Percentiles rank a stretch among this genome's conserved stretches.
Evolutionary conservation across 2,888 invertebrate genomes (phyloP).

Genomic region (Synergus japonicus): DNA sequence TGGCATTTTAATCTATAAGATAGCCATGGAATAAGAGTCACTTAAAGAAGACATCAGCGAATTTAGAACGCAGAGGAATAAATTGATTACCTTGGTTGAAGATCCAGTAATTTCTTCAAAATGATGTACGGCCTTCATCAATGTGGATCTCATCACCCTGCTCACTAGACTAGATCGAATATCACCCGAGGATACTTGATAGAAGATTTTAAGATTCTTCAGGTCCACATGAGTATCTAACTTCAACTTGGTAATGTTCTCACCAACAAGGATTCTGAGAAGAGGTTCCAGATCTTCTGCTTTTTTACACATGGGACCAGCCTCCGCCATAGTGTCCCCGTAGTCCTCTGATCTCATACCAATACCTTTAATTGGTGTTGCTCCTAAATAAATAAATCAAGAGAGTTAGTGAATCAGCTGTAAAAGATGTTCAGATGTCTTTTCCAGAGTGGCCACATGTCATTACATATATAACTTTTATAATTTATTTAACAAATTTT

Average conservation of each 20-base stretch:
- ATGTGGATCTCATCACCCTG: constrained; percentile 82
- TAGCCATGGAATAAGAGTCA: not conserved
- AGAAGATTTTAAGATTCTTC: constrained; percentile 85
- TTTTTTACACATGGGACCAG: constrained; percentile 90
- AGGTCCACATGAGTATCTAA: constrained; percentile 82
- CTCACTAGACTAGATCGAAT: constrained; percentile 85
- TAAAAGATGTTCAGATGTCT: constrained; percentile 13
- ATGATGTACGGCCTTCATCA: constrained; percentile 79
- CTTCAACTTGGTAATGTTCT: constrained; percentile 79
- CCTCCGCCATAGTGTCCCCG: constrained; percentile 87
- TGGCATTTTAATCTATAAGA: constrained; percentile 72
- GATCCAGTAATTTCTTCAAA: constrained; percentile 73
- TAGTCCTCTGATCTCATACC: constrained; percentile 82
- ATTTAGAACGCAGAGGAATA: not conserved
- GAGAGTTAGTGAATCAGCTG: not conserved
- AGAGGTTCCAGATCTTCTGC: constrained; percentile 89
- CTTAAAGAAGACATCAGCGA: not conserved
- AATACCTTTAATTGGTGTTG: constrained; percentile 81
- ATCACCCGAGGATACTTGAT: constrained; percentile 87
- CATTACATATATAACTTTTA: too few relatives aligned
- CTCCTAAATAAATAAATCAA: constrained; percentile 75
- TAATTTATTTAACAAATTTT: too few relatives aligned
- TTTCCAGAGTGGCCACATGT: too few relatives aligned
- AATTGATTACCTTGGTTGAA: constrained; percentile 66
- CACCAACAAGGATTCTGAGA: constrained; percentile 82